Conservation (phyloP, 2,113 vertebrate species). For the Pogonocichla stellata region DNA sequence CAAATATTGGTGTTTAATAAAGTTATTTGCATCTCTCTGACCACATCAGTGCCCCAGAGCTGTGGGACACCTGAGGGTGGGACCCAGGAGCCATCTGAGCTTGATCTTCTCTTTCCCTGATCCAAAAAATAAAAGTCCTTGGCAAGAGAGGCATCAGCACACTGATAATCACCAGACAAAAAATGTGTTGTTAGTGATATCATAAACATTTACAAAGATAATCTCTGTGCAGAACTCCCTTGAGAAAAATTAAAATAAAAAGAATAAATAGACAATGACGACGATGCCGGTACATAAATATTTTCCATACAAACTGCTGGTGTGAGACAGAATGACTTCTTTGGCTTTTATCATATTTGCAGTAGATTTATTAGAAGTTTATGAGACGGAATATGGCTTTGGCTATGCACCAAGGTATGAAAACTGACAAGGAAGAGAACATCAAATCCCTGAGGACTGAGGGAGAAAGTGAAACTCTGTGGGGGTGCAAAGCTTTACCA, state of each 20-base stretch:
- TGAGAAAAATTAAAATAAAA: background rate
- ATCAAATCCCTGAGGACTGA: background rate
- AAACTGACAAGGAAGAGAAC: background rate
- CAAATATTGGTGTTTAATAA: background rate
- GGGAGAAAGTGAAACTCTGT: background rate
- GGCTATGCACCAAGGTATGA: background rate
- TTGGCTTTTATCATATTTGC: background rate
- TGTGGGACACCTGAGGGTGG: background rate
- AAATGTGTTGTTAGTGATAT: background rate
- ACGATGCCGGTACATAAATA: background rate
- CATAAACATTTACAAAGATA: background rate
- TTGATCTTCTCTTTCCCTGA: background rate
- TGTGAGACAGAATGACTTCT: background rate
- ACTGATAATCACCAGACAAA: background rate
- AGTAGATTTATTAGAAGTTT: background rate
- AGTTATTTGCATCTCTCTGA: background rate
- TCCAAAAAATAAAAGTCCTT: background rate
- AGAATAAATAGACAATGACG: background rate
- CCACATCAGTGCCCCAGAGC: background rate
- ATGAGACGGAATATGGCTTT: background rate
- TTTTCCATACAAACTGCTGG: background rate
- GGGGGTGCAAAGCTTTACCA: background rate
- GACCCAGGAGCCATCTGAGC: background rate
- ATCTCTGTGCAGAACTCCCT: background rate
- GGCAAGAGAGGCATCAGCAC: background rate